These are phyloP conservation scores for Percina caprodes DNA, from an alignment of 2,113 vertebrate genomes.

Conservation along the genomic window DNA sequence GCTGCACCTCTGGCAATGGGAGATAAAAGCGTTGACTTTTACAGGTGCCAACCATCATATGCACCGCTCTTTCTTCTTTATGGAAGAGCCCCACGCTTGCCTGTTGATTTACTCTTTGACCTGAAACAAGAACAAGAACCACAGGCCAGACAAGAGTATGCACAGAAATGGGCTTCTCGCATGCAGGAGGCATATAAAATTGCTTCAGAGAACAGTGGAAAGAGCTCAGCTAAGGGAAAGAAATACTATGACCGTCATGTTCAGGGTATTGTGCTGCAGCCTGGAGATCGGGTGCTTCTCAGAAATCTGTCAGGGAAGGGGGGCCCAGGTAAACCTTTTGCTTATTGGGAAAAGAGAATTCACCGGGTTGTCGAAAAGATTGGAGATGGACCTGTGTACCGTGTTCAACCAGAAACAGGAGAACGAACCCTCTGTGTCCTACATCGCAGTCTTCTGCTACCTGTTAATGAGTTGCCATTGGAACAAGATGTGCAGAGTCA, in stretches of 20 bases:
- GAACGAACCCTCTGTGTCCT: background rate
- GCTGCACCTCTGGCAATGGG: too few relatives aligned
- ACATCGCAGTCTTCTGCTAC: background rate
- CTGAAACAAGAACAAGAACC: background rate
- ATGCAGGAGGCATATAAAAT: slow-evolving; percentile 29
- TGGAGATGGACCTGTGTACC: slow-evolving; percentile 21
- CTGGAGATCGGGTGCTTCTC: slow-evolving; percentile 29
- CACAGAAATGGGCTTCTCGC: slow-evolving; percentile 5
- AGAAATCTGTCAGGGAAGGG: slow-evolving; percentile 21
- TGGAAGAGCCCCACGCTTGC: too few relatives aligned
- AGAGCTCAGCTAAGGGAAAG: slow-evolving; percentile 36
- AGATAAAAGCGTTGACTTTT: too few relatives aligned
- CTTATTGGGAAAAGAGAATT: slow-evolving; percentile 5
- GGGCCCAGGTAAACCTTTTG: slow-evolving; percentile 12
- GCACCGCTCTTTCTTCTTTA: too few relatives aligned
- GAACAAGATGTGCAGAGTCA: background rate
- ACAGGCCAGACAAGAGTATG: background rate
- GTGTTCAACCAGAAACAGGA: slow-evolving; percentile 23
- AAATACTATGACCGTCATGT: background rate
- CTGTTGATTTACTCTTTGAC: too few relatives aligned
- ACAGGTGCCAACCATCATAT: background rate
- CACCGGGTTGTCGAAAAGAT: slow-evolving; percentile 17
- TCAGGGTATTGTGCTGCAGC: slow-evolving; percentile 17
- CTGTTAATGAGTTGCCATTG: slow-evolving; percentile 16
- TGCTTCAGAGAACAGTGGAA: background rate